Base-by-base conservation (phyloP, 2,888 invertebrate genomes). In the Drosophila nigricruria region DNA sequence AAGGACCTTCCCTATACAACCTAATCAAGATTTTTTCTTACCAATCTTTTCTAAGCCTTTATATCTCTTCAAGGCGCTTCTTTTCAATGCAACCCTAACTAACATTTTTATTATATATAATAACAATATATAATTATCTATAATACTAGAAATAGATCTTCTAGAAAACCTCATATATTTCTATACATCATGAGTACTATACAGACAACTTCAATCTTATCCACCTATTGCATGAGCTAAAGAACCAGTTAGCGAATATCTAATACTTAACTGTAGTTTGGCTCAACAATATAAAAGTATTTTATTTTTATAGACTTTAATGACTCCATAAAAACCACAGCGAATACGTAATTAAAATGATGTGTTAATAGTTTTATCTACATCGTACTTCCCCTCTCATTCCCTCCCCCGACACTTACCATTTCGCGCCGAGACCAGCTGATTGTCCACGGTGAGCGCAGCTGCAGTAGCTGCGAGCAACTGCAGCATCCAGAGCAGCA, bases 341-440 rank as follows among this genome's bases (percentile, higher is more conserved):
- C 20, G 53, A 36, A 38, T 53, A 34, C 50, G 50, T 52, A 53
- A 63, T 52, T 61, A 56, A 27, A 45, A 2, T 25, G n/a, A 34
- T 57, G 47, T 60, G 27, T 42, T 63, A 52, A 69, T 56, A n/a
- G 58, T 23, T 47, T 25, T 20, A 12, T n/a, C 23, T 40, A 40
- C 30, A 10, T n/a, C 34, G 12, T 30, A 23, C 2, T 12, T 16
- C 1, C 18, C 18, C 12, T n/a, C 1, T 1, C 23, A 36, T 1
- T 2, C 0, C 0, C 25, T 18, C 5, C 6, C 16, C 4, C 25
- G 4, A 0, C 3, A 25, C 92, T 92, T 79, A 93, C 93, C 93
- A 92, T 92, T 93, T 83, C 92, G 85, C 23, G 92, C 91, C 38
- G 92, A 91, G 52, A 93, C 92, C 72, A 93, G 81, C 78, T 92